Conservation (phyloP, 37 sponge, comb jelly and placozoan species). For the Diacarnus erythraeanus region DNA sequence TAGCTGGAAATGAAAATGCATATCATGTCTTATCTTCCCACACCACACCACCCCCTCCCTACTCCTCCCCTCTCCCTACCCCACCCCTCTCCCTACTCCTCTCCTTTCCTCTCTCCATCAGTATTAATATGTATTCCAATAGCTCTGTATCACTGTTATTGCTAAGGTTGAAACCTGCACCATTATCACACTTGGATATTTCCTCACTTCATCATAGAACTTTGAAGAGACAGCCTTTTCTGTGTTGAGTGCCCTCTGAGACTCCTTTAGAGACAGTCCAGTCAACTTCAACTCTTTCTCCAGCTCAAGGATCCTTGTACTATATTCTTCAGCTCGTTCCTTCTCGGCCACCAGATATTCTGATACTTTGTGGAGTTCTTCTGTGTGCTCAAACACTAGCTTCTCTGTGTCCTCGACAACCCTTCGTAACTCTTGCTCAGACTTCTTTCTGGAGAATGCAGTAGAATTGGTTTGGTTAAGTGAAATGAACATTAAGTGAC, state of each 20-base stretch:
- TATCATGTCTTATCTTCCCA: too few relatives aligned
- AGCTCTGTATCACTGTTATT: too few relatives aligned
- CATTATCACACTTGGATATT: too few relatives aligned
- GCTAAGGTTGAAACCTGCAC: too few relatives aligned
- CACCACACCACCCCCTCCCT: neutral
- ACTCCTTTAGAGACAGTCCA: conserved; percentile 24
- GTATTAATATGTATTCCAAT: too few relatives aligned
- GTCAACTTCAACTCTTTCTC: conserved; percentile 34
- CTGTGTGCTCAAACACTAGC: conserved; percentile 21
- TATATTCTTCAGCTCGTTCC: conserved; percentile 44
- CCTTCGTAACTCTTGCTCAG: conserved; percentile 32
- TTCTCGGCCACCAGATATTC: conserved; percentile 39
- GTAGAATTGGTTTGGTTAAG: too few relatives aligned
- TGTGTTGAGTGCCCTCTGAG: conserved; percentile 19
- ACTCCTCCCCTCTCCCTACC: neutral
- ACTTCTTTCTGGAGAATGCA: too few relatives aligned
- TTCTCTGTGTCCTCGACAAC: conserved; percentile 22
- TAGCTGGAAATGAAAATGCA: conserved; percentile 32
- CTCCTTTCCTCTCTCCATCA: neutral
- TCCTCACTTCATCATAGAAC: conserved; percentile 59
- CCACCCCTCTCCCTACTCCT: neutral
- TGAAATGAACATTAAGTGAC: too few relatives aligned
- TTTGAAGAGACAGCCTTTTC: conserved; percentile 45
- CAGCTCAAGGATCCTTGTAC: conserved; percentile 33
- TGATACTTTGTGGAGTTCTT: conserved; percentile 34